Conservation (phyloP, 2,113 vertebrate species). For the Felis catus region DNA sequence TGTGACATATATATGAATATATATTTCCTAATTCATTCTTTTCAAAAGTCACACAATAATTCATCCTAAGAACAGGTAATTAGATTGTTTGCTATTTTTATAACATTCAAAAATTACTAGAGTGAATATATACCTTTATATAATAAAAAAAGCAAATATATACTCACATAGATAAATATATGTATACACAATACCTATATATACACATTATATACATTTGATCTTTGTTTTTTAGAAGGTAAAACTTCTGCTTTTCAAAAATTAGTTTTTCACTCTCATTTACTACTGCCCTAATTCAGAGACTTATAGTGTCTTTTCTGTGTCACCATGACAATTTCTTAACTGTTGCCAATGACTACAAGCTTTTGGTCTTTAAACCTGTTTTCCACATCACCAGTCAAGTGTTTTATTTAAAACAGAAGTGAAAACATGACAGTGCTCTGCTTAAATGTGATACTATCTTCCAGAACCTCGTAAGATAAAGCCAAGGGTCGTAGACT, state of each 20-base stretch:
- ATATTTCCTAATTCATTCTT: neutral
- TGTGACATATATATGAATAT: neutral
- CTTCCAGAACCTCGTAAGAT: neutral
- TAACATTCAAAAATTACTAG: neutral
- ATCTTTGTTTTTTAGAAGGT: neutral
- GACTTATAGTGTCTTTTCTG: neutral
- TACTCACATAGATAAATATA: neutral
- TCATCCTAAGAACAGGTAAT: neutral
- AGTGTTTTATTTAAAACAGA: neutral
- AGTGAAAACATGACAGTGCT: neutral
- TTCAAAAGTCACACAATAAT: neutral
- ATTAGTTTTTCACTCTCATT: neutral
- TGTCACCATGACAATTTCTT: neutral
- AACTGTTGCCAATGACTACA: neutral
- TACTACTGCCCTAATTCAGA: neutral
- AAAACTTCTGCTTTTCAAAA: neutral
- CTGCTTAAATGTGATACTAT: neutral
- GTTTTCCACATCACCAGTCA: neutral
- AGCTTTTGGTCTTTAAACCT: neutral
- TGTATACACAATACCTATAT: neutral
- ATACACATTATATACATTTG: neutral
- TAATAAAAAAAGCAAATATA: neutral
- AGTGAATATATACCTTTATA: neutral
- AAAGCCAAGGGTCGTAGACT: neutral
- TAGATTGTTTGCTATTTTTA: neutral